Base-by-base conservation (phyloP, 2,888 invertebrate species). In the Scotopteryx bipunctaria region DNA sequence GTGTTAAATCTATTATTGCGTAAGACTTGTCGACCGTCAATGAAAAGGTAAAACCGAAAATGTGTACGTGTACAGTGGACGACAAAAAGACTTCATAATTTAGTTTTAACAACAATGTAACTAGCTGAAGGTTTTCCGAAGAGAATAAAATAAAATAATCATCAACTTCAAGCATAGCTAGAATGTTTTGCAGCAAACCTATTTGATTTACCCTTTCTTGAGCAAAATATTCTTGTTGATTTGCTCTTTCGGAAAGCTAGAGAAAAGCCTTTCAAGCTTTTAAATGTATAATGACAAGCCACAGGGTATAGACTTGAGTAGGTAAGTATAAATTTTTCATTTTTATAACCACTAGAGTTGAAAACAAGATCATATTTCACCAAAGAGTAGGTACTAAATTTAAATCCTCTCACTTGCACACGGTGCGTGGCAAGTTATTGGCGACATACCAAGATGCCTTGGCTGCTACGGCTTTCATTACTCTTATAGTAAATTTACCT, bases 1-100 rank as follows among this genome's bases (percentile, higher is more conserved):
- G 84, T 78, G 76, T 73, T 76, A 70, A 76, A 78, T 79, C 76
- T 69, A 38, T 54, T 72, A 70, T 86, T 86, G 71, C 69, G 77
- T 69, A 83, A 84, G 60, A 70, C 73, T 69, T 73, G 66, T 71
- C 66, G 61, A 57, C 53, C 50, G 59, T 66, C 44, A 45, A 35
- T 45, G 52, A 56, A 56, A 45, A 29, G 16, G 13, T 49, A 45
- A 54, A 53, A 41, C 51, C 41, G 11, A 48, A 54, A 50, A 45
- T 44, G 27, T 19, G 40, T 29, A 15, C 9, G 33, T 2, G 31
- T 35, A 47, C 43, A 40, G 38, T 23, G 33, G n/a, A 1, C 33
- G 14, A 48, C 25, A 32, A 21, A 33, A 27, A 16, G 3, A 2
- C 9, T 25, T 25, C 6, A 2, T n/a, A n/a, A n/a, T n/a, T n/a